phyloP scores from a whole-genome alignment of 2,113 vertebrate genomes.

The Hucho hucho region DNA sequence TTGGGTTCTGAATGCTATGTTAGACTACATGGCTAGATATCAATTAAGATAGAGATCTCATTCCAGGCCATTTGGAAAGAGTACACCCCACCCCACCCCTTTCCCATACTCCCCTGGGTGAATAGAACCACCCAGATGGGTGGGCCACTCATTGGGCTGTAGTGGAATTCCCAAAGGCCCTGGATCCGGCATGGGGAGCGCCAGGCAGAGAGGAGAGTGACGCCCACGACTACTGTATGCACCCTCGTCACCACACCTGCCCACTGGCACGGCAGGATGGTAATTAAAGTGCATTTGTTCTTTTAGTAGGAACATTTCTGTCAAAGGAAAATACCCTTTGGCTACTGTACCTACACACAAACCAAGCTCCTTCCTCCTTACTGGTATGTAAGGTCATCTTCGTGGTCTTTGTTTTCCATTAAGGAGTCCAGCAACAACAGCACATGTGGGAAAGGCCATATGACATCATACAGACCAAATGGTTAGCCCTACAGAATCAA shows the following conservation, averaged over 20 bases:
- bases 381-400: neutral
- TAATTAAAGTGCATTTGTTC: conserved; percentile 61
- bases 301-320: neutral
- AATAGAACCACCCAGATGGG: too few relatives aligned
- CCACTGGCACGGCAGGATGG: conserved; percentile 51
- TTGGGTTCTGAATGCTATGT: too few relatives aligned
- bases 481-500: neutral
- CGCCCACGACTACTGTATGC: conserved; percentile 49
- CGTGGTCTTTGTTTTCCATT: neutral
- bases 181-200: conserved; percentile 3
- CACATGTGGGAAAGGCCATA: neutral
- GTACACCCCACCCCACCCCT: too few relatives aligned
- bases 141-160: neutral
- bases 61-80: neutral
- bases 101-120: too few relatives aligned
- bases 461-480: too few relatives aligned
- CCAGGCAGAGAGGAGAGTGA: neutral
- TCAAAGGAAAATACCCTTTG: neutral
- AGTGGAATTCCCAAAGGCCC: neutral
- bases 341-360: neutral
- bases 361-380: neutral
- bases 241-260: conserved; percentile 63
- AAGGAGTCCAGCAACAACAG: neutral
- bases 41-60: neutral
- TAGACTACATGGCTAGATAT: too few relatives aligned